phyloP scores from a whole-genome alignment of 2,888 invertebrate genomes.

The Gortyna flavago region DNA sequence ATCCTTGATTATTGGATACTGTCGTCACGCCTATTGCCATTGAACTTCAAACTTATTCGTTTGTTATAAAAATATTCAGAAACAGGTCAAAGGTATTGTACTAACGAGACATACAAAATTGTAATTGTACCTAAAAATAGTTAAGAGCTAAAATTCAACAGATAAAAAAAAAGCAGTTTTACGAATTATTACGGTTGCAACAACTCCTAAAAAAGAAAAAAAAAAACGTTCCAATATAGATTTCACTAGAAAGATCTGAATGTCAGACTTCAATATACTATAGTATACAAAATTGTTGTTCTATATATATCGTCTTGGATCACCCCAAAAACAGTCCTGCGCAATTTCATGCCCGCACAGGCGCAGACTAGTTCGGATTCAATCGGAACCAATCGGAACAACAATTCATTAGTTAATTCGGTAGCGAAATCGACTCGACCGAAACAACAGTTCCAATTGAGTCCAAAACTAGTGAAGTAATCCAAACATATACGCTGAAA shows the following conservation, averaged over 20 bases:
- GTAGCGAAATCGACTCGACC: too few relatives aligned
- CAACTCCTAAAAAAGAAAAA: background rate
- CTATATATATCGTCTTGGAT: background rate
- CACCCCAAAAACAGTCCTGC: background rate
- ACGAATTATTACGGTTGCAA: conserved; percentile 16
- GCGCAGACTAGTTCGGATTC: background rate
- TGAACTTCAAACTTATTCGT: background rate
- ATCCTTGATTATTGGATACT: too few relatives aligned
- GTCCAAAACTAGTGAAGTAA: background rate
- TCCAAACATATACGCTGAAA: background rate
- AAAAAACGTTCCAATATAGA: background rate
- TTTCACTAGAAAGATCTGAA: background rate
- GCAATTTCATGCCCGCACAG: background rate
- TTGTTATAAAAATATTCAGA: background rate
- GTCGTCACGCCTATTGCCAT: too few relatives aligned
- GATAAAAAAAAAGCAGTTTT: conserved; percentile 3
- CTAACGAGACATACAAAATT: conserved; percentile 16
- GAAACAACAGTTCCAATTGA: background rate
- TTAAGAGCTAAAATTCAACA: background rate
- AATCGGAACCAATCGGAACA: background rate
- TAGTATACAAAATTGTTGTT: background rate
- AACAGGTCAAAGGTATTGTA: conserved; percentile 10
- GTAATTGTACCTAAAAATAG: conserved; percentile 3
- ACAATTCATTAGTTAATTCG: background rate
- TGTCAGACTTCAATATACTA: background rate